Evolutionary conservation across 2,797 vertebrate genomes (phyloP).

Genomic region (Orestias chungarensis): DNA sequence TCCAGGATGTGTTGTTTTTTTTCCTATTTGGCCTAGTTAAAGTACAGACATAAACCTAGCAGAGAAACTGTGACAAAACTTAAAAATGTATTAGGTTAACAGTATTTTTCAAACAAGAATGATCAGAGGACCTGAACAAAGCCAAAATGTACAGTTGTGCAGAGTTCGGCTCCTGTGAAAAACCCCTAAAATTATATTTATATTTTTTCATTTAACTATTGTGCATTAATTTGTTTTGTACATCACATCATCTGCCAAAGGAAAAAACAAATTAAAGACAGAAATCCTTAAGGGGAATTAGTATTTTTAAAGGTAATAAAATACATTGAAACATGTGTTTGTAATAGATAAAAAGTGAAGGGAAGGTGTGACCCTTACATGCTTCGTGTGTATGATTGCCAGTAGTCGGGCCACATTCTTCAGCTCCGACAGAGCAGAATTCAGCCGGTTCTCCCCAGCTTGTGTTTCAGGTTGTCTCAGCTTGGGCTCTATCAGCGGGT

Average conservation of each 20-base stretch:
- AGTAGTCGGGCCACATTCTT: constrained; percentile 72
- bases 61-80: background rate
- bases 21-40: background rate
- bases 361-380: constrained; percentile 54
- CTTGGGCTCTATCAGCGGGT: constrained; percentile 61
- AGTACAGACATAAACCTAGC: background rate
- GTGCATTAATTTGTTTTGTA: background rate
- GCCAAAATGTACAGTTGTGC: too few species aligned
- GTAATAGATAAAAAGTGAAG: background rate
- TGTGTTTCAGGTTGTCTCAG: background rate
- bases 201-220: background rate
- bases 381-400: constrained; percentile 65
- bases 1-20: too few species aligned
- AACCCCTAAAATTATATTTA: too few species aligned
- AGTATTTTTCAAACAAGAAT: too few species aligned
- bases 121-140: too few species aligned
- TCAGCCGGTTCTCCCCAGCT: constrained; percentile 47
- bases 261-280: background rate
- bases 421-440: constrained; percentile 69
- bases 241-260: background rate
- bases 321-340: background rate
- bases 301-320: background rate
- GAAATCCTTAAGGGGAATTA: background rate
- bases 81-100: too few species aligned
- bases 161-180: too few species aligned